A percentile compares a stretch with the other conserved stretches of the same genome.
phyloP scores from a whole-genome alignment of 2,888 invertebrate genomes.

The Eupithecia tripunctaria region DNA sequence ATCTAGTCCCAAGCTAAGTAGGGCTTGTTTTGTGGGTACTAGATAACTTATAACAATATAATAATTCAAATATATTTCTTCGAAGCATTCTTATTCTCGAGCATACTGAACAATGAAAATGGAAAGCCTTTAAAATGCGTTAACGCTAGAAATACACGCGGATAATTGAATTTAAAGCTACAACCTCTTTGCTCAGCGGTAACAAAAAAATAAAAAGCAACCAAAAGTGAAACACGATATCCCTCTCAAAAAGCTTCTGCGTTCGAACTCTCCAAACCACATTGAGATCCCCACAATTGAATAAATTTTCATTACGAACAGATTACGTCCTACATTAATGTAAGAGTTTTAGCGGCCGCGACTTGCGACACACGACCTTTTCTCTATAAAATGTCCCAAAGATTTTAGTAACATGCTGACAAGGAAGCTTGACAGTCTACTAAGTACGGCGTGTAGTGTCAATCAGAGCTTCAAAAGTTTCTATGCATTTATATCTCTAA shows the following conservation, averaged over 20 bases:
- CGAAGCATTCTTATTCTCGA: too few species aligned
- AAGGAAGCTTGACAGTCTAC: not conserved
- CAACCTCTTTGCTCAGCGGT: constrained; percentile 14
- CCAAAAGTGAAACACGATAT: constrained; percentile 33
- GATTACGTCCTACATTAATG: constrained; percentile 12
- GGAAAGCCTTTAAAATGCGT: not conserved
- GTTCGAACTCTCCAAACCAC: constrained; percentile 28
- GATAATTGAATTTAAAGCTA: constrained; percentile 22
- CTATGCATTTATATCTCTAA: not conserved
- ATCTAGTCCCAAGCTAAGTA: too few species aligned
- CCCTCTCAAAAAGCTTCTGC: constrained; percentile 32
- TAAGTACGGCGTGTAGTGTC: not conserved
- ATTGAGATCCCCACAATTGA: constrained; percentile 25
- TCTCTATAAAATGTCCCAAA: not conserved
- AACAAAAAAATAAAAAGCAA: constrained; percentile 27
- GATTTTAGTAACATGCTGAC: not conserved
- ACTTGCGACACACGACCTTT: not conserved
- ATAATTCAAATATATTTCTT: too few species aligned
- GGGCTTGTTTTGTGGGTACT: too few species aligned
- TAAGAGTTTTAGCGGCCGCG: constrained; percentile 9
- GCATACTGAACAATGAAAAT: not conserved
- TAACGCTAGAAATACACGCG: not conserved
- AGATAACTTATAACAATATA: too few species aligned
- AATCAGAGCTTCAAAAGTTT: not conserved
- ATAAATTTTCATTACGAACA: constrained; percentile 30